These are phyloP conservation scores for Fopius arisanus DNA, from an alignment of 1,140 invertebrate species.

Conservation along the genomic window DNA sequence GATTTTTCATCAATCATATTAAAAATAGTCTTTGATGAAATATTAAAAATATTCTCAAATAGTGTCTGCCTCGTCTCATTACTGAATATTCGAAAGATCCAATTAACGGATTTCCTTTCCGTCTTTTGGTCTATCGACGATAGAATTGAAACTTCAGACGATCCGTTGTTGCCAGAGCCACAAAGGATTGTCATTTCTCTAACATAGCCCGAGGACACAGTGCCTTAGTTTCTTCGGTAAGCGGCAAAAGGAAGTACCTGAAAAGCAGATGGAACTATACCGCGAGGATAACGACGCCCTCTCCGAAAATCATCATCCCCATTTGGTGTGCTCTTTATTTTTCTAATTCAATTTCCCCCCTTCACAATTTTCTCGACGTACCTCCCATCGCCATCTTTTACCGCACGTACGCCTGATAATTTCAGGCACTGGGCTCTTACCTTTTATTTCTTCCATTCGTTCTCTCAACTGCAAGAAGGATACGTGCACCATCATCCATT, in stretches of 20 bases:
- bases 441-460: background rate
- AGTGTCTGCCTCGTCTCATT: background rate
- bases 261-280: background rate
- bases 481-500: conserved; percentile 15
- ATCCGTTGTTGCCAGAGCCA: background rate
- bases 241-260: background rate
- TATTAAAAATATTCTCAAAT: too few species aligned
- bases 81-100: background rate
- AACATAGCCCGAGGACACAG: background rate
- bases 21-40: too few species aligned
- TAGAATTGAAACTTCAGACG: background rate
- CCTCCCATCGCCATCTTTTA: background rate
- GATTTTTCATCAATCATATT: too few species aligned
- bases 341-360: too few species aligned
- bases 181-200: background rate
- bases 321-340: too few species aligned
- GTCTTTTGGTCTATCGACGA: background rate
- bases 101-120: background rate
- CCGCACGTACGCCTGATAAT: background rate
- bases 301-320: background rate
- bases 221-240: background rate
- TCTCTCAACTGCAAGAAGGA: conserved; percentile 4
- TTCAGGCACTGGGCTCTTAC: background rate
- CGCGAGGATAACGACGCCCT: too few species aligned
- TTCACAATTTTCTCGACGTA: too few species aligned